These are phyloP conservation scores for Brachirus orientalis DNA, from an alignment of 2,113 vertebrate species.

Conservation along the genomic window DNA sequence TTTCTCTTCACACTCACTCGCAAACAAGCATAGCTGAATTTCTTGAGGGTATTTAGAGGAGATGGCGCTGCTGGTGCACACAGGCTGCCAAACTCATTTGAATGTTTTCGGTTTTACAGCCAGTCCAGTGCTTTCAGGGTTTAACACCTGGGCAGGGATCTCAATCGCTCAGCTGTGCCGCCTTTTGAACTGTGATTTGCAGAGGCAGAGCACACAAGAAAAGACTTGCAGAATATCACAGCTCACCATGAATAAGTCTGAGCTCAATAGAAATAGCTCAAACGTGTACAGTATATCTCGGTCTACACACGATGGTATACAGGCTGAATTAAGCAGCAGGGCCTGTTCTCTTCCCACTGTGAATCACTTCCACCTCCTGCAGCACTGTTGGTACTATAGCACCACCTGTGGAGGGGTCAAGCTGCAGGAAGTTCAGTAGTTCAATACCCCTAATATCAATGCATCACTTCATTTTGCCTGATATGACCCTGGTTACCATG, in stretches of 20 bases:
- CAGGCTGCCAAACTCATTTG: conserved; percentile 26
- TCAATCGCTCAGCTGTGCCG: conserved; percentile 39
- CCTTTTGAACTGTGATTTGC: conserved; percentile 44
- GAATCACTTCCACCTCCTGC: conserved; percentile 24
- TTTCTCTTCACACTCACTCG: background rate
- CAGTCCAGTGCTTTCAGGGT: conserved; percentile 23
- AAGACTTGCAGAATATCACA: conserved; percentile 18
- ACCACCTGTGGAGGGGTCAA: conserved; percentile 16
- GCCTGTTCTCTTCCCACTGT: background rate
- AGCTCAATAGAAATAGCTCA: conserved; percentile 24
- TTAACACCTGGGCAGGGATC: conserved; percentile 30
- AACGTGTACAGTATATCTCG: conserved; percentile 11
- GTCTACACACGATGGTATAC: background rate
- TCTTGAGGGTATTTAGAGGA: conserved; percentile 2
- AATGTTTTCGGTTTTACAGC: conserved; percentile 18
- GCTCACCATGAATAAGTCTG: conserved; percentile 27
- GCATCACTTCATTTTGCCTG: background rate
- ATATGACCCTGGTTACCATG: background rate
- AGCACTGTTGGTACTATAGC: background rate
- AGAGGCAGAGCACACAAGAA: conserved; percentile 22
- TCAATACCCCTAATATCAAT: too few relatives aligned
- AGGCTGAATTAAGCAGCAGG: conserved; percentile 14
- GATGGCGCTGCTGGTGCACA: background rate
- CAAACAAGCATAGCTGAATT: conserved; percentile 14
- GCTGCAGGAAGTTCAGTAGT: background rate